Percentiles rank a stretch among this genome's conserved stretches.
These are phyloP conservation scores for Lepidurus couesii DNA, from an alignment of 1,140 invertebrate genomes.

Conservation along the genomic window DNA sequence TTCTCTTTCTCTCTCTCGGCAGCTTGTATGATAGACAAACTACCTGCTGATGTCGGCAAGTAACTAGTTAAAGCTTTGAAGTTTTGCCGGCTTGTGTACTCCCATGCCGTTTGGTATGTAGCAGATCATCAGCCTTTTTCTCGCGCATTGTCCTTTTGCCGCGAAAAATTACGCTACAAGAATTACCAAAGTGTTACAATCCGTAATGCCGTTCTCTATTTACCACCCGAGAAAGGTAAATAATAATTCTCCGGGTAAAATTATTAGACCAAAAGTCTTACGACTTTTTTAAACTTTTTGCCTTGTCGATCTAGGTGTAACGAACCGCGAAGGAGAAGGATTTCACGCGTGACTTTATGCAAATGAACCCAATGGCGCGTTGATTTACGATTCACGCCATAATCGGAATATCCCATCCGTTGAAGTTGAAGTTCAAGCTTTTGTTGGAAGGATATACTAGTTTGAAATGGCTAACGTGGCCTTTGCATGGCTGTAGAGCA, in stretches of 20 bases:
- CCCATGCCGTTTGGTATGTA: neutral
- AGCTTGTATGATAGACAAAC: conserved; percentile 2
- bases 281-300: neutral
- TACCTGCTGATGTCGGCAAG: conserved; percentile 17
- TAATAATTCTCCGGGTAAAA: neutral
- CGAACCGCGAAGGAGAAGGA: conserved; percentile 17
- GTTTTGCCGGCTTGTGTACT: neutral
- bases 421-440: neutral
- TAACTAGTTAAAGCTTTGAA: conserved; percentile 20
- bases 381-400: conserved; percentile 19
- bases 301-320: neutral
- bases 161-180: neutral
- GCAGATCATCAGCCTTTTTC: conserved; percentile 6
- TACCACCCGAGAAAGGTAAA: neutral
- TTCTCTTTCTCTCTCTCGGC: neutral
- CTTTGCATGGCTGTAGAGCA: neutral
- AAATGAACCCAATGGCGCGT: neutral
- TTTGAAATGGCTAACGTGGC: neutral
- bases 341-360: conserved; percentile 21
- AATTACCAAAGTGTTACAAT: neutral
- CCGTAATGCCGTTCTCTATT: neutral
- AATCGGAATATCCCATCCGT: neutral
- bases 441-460: neutral
- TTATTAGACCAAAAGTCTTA: neutral
- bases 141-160: neutral